Percentiles rank a stretch among this genome's conserved stretches.
Evolutionary conservation across 1,140 invertebrate species (phyloP).

Genomic region (Drosophila sp.): DNA sequence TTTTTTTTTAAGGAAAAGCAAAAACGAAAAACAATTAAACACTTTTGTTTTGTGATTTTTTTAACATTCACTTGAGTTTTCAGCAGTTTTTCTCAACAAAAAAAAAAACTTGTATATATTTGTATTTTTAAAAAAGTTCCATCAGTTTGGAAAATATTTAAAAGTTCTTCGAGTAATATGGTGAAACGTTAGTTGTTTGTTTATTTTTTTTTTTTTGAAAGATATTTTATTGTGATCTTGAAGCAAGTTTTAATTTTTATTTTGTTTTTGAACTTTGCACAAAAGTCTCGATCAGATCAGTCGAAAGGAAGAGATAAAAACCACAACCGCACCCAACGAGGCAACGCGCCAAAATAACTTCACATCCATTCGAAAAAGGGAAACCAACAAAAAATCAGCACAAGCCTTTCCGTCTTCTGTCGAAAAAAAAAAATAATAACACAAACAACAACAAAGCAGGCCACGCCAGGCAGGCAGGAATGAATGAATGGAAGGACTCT

Average conservation of each 20-base stretch:
- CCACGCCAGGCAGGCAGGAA: slow-evolving; percentile 33
- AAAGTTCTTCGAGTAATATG: no score
- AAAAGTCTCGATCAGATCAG: not conserved
- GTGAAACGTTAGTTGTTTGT: not conserved
- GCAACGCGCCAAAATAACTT: slow-evolving; percentile 64
- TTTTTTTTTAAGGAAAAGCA: no score
- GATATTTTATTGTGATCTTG: no score
- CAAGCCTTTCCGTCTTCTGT: slow-evolving; percentile 4
- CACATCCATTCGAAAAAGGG: slow-evolving; percentile 43
- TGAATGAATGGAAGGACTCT: not conserved
- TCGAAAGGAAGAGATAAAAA: slow-evolving; percentile 3
- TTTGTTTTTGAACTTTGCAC: not conserved
- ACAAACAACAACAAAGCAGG: slow-evolving; percentile 23
- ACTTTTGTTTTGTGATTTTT: not conserved
- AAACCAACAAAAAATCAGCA: slow-evolving; percentile 16
- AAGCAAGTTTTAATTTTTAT: not conserved
- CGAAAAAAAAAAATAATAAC: not conserved
- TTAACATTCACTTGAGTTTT: not conserved
- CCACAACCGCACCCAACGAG: slow-evolving; percentile 66
- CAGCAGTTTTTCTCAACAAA: not conserved
- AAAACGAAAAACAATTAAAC: not conserved
- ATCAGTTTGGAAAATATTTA: no score
- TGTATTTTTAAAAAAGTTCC: no score
- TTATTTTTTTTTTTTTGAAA: not conserved
- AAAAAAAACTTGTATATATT: not conserved